A percentile compares a stretch with the other conserved stretches of the same genome.
Conservation (phyloP, 2,113 vertebrate genomes). For the Cinclus cinclus region DNA sequence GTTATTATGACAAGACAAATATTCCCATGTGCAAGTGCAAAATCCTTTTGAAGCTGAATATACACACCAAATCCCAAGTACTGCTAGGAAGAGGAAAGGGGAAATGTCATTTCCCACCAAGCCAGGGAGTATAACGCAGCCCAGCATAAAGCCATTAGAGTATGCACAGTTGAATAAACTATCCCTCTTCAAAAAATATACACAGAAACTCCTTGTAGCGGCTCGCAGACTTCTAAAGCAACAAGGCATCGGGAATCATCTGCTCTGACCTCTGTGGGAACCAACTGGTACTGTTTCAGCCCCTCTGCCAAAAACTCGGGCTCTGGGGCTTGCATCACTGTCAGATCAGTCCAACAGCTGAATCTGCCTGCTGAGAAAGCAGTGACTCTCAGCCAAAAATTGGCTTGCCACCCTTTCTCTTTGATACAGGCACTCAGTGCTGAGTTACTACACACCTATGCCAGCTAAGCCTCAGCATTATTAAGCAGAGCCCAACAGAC, state of each 20-base stretch:
- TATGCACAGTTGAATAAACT: not conserved
- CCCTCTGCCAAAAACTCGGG: not conserved
- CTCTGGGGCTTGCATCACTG: not conserved
- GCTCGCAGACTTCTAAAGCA: not conserved
- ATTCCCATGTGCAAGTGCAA: not conserved
- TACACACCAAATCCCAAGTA: not conserved
- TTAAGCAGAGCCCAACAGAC: not conserved
- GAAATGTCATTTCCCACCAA: not conserved
- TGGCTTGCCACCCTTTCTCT: not conserved
- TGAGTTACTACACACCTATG: not conserved
- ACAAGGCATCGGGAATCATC: rapidly evolving
- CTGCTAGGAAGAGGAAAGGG: not conserved
- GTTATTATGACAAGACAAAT: not conserved
- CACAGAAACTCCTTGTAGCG: not conserved
- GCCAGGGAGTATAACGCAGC: not conserved
- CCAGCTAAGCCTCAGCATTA: not conserved
- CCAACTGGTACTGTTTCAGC: not conserved
- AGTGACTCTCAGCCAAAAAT: not conserved
- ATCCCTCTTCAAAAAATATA: not conserved
- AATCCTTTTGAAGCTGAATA: not conserved
- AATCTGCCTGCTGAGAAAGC: not conserved
- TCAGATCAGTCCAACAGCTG: not conserved
- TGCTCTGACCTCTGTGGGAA: not conserved
- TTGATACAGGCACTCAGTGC: not conserved
- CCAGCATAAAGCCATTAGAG: not conserved